Base-by-base conservation (phyloP, 2,113 vertebrate species). In the Protobothrops flavoviridis region DNA sequence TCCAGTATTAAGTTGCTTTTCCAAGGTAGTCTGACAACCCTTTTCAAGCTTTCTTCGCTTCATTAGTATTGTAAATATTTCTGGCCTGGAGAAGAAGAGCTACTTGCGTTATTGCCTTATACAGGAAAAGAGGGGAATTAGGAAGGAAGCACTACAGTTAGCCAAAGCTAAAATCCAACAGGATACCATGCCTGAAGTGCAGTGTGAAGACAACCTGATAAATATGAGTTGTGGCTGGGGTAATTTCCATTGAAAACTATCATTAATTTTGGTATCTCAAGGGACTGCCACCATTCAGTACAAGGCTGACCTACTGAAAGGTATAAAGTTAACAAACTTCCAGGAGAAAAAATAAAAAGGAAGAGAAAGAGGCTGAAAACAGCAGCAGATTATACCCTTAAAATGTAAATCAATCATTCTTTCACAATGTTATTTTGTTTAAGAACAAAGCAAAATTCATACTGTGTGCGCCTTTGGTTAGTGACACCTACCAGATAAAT, bases 401-500 rank as follows among this genome's bases (percentile, higher is more conserved):
- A 88, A 85, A 57, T 52, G 12, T 43, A 24, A 43, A 74, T 74
- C 17, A 48, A 88, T 21, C 4, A 57, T 48, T 45, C 21, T 33
- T 50, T 94, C 52, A 59, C 4, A 61, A 88, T 55, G 87, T 12
- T 87, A 15, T 52, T 57, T 89, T 53, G 48, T 88, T 88, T 88
- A 88, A 33, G n/a, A n/a, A n/a, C 26, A n/a, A 52, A 55, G 29
- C n/a, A 57, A 39, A 8, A 85, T 85, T 85, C 53, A 85, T 43
- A 2, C 39, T 33, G 24, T 15, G 33, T 15, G 33, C 20, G 24
- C 20, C 11, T 29, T 56, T 92, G 52, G 33, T 55, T 85, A 10
- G 17, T 48, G 45, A 64, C 87, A 97, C 99, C 99, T 94, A 99
- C 99, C 98, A 99, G 94, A 91, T 99, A 99, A 64, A 99, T 98